Conservation (phyloP, 2,113 vertebrate species). For the Anhinga anhinga region DNA sequence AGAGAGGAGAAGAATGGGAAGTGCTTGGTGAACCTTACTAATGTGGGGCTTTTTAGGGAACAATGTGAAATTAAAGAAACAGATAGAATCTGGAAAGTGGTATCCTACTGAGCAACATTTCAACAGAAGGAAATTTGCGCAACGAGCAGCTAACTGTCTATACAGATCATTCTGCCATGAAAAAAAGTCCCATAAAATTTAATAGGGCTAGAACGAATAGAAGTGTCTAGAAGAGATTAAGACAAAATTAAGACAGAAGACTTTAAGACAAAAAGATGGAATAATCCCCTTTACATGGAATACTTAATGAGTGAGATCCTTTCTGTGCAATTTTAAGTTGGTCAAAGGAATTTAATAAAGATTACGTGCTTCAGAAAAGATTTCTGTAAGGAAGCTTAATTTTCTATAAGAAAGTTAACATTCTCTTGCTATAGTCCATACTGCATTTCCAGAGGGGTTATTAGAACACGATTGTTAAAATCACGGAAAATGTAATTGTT, state of each 20-base stretch:
- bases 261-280: neutral
- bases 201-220: neutral
- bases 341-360: constrained; percentile 1
- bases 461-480: neutral
- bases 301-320: neutral
- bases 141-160: neutral
- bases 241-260: neutral
- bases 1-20: neutral
- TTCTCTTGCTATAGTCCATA: neutral
- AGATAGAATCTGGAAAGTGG: neutral
- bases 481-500: neutral
- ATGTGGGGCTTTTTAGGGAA: neutral
- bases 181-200: constrained; percentile 4
- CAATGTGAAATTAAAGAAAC: neutral
- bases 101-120: constrained; percentile 12
- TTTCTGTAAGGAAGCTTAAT: neutral
- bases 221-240: neutral
- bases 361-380: neutral
- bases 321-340: neutral
- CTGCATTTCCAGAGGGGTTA: neutral
- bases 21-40: constrained; percentile 29
- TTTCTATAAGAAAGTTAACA: neutral
- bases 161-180: neutral
- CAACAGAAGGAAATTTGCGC: neutral
- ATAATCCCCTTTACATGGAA: neutral